phyloP scores from a whole-genome alignment of 2,797 vertebrate genomes.

The Carapus acus region DNA sequence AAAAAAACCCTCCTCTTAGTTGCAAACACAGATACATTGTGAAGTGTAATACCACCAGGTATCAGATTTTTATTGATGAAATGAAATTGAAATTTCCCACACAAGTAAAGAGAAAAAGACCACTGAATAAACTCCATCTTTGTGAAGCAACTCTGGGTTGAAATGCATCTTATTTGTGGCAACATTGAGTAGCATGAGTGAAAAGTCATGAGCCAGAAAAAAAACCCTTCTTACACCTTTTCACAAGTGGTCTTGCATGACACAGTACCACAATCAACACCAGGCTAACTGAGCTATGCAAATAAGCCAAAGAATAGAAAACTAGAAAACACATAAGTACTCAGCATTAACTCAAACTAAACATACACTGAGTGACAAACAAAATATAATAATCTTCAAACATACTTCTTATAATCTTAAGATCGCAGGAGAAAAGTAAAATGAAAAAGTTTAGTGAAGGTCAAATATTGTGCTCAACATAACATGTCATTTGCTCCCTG shows the following conservation, averaged over 20 bases:
- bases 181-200: background rate
- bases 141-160: slow-evolving; percentile 2
- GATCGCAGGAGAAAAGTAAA: background rate
- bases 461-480: no score
- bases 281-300: no score
- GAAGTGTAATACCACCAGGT: no score
- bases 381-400: slow-evolving; percentile 20
- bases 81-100: slow-evolving; percentile 24
- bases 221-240: background rate
- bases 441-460: background rate
- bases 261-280: no score
- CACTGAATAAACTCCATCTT: background rate
- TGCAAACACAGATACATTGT: no score
- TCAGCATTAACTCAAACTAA: slow-evolving; percentile 5
- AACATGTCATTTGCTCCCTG: no score
- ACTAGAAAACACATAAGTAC: background rate
- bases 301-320: slow-evolving; percentile 3
- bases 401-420: background rate
- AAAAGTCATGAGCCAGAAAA: slow-evolving; percentile 3
- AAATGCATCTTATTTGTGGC: slow-evolving; percentile 13
- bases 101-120: slow-evolving; percentile 1
- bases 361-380: slow-evolving; percentile 7
- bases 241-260: background rate
- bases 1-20: no score
- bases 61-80: no score